Evolutionary conservation across 2,113 vertebrate genomes (phyloP).

Genomic region (Pseudorectes ferrugineus): DNA sequence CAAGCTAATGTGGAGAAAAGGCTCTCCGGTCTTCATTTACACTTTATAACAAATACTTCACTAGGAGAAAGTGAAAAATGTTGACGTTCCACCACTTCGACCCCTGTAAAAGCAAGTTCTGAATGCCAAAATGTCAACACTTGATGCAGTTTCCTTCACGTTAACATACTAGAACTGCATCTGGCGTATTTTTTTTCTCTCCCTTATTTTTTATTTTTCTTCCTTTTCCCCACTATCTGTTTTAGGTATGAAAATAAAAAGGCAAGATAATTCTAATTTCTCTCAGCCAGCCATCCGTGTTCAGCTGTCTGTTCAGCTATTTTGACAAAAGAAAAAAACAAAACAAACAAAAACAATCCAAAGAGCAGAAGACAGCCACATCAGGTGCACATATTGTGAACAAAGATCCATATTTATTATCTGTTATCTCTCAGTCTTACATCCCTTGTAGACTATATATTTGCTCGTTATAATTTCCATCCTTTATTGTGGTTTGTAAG

Average conservation of each 20-base stretch:
- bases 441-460: background rate
- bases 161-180: background rate
- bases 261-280: background rate
- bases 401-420: background rate
- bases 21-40: conserved; percentile 57
- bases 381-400: background rate
- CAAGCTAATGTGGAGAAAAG: conserved; percentile 40
- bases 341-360: background rate
- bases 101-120: conserved; percentile 26
- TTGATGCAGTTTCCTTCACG: background rate
- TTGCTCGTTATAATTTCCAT: background rate
- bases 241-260: background rate
- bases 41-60: conserved; percentile 63
- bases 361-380: background rate
- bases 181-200: background rate
- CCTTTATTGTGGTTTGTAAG: background rate
- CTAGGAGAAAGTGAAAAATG: conserved; percentile 41
- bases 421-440: background rate
- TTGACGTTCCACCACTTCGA: conserved; percentile 38
- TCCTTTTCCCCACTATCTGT: background rate
- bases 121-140: conserved; percentile 18
- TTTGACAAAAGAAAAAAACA: background rate
- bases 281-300: background rate
- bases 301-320: background rate
- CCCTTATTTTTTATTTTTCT: background rate